These are phyloP conservation scores for Xestobium rufovillosum DNA, from an alignment of 2,888 invertebrate genomes.

Conservation along the genomic window DNA sequence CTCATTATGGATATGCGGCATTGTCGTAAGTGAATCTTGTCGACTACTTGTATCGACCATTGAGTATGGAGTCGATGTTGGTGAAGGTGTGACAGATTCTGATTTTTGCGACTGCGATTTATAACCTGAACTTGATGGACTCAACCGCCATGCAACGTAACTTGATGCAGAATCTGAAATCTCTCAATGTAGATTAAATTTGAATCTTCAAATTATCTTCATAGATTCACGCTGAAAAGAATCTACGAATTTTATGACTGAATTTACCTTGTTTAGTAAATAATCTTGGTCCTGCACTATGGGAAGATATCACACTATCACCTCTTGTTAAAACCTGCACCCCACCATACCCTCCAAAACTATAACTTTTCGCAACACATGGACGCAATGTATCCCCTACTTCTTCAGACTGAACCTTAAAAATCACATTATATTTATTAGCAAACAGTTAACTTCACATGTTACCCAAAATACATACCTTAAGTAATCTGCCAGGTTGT, in stretches of 20 bases:
- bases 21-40: conserved; percentile 26
- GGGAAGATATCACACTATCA: conserved; percentile 58
- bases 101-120: conserved; percentile 66
- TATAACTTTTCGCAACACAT: conserved; percentile 75
- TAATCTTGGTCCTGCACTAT: conserved; percentile 55
- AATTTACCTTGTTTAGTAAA: conserved; percentile 68
- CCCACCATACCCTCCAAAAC: conserved; percentile 76
- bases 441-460: conserved; percentile 2
- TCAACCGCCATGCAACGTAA: conserved; percentile 56
- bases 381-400: conserved; percentile 42
- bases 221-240: too few relatives aligned
- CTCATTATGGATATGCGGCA: conserved; percentile 24
- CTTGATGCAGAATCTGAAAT: conserved; percentile 52
- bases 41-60: conserved; percentile 26
- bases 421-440: too few relatives aligned
- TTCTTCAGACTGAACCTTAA: conserved; percentile 53
- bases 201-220: too few relatives aligned
- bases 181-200: too few relatives aligned
- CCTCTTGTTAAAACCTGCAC: conserved; percentile 48
- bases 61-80: conserved; percentile 50
- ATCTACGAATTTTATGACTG: conserved; percentile 3
- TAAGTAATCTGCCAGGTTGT: conserved; percentile 44
- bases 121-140: conserved; percentile 70
- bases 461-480: conserved; percentile 38
- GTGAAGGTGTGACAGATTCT: conserved; percentile 72